Evolutionary conservation across 2,797 vertebrate genomes (phyloP), one percentile per base, ranked within the genome.

Genomic region (Melanotaenia nigrans): DNA sequence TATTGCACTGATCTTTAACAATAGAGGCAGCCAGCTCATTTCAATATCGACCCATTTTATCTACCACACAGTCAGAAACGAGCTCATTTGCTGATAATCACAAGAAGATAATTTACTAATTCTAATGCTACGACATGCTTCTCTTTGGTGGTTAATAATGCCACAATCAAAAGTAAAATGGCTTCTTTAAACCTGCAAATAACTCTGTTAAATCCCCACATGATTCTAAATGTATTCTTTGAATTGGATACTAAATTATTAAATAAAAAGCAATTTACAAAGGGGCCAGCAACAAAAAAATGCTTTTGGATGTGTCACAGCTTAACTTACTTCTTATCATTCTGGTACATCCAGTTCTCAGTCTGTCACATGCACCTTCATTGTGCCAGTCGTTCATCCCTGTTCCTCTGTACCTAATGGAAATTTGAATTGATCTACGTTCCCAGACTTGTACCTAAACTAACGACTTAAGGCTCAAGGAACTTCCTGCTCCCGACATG

Each of bases 361-460:
- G 71, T 62, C 36, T 16, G 71, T 77, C 65, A 79, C 76, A 70
- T 82, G 61, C 18, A n/a, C 57, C 75, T 71, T 79, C 79, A 76
- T 80, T 87, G 78, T 55, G 59, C 42, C 28, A 16, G 32, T 70
- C 68, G 36, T 68, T 68, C 45, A 63, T 59, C 56, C 65, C 25
- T 42, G 11, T 69, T 71, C 35, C 38, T 68, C 30, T 77, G 58
- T 22, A 58, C 70, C 56, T 77, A 79, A 84, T 68, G 85, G 35
- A 0, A 63, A 59, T 77, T 83, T 74, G 61, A 82, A 83, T 77
- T 80, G 73, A 83, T 85, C 87, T 67, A 86, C 74, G 71, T 82
- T 16, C 71, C 60, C 62, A 67, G 83, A 88, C 77, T 80, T 71
- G 61, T 64, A 30, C 61, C 64, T 78, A 32, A 54, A 63, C 56